These are phyloP conservation scores for Pampusana beccarii DNA, from an alignment of 2,113 vertebrate species.

Conservation along the genomic window DNA sequence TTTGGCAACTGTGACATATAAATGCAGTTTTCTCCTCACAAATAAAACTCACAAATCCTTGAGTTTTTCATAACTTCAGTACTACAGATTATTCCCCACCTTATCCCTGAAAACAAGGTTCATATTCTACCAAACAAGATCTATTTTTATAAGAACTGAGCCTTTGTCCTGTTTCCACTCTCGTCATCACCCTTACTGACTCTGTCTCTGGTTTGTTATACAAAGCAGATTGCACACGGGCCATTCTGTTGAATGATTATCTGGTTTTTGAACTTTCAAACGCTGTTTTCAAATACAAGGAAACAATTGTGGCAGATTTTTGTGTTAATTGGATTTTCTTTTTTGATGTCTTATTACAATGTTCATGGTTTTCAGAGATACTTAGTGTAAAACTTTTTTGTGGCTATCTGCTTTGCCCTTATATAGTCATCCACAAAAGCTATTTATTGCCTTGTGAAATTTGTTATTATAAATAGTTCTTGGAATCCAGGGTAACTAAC, in stretches of 20 bases:
- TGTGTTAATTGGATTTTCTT: not conserved
- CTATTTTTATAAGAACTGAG: not conserved
- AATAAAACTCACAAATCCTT: not conserved
- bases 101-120: not conserved
- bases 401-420: not conserved
- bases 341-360: not conserved
- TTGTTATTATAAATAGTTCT: not conserved
- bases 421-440: not conserved
- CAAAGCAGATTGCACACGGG: not conserved
- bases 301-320: not conserved
- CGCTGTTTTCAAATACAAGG: not conserved
- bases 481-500: not conserved
- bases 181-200: not conserved
- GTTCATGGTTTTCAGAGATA: not conserved
- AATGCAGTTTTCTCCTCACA: not conserved
- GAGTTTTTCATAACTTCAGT: not conserved
- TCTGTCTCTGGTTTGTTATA: not conserved
- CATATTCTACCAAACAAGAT: not conserved
- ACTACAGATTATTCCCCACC: not conserved
- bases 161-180: not conserved
- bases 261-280: not conserved
- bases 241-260: not conserved
- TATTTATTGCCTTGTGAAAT: not conserved
- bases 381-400: not conserved
- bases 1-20: not conserved